These are phyloP conservation scores for Rotaria magnacalcarata DNA, from an alignment of 2,888 invertebrate genomes.

Conservation along the genomic window DNA sequence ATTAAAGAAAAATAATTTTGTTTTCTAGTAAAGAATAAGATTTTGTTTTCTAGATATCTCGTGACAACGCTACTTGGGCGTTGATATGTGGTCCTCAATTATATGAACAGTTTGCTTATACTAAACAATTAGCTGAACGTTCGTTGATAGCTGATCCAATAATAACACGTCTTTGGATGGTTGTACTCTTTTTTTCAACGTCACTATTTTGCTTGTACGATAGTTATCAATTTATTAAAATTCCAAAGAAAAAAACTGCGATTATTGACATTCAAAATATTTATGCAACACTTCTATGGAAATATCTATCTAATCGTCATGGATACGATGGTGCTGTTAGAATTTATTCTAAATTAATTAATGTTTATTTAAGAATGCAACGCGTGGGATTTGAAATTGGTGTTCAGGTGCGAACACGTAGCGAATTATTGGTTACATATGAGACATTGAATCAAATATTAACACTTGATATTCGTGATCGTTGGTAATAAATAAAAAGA, in stretches of 20 bases:
- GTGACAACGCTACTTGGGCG: not conserved
- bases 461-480: not conserved
- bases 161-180: not conserved
- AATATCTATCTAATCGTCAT: not conserved
- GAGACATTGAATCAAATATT: not conserved
- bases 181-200: not conserved
- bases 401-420: not conserved
- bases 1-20: too few species aligned
- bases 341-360: not conserved
- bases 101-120: not conserved
- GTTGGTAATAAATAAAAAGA: not conserved
- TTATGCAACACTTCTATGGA: not conserved
- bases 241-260: not conserved
- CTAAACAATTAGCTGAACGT: not conserved
- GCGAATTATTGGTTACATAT: not conserved
- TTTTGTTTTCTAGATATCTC: not conserved
- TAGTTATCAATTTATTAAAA: not conserved
- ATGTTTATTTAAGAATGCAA: not conserved
- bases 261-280: not conserved
- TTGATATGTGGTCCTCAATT: not conserved
- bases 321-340: not conserved
- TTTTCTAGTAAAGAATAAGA: too few species aligned
- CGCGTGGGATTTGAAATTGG: not conserved
- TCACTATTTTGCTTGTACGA: not conserved
- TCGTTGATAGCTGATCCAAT: not conserved